A percentile compares a stretch with the other conserved stretches of the same genome.
Conservation (phyloP, 2,113 vertebrate genomes). For the Notiomystis cincta region DNA sequence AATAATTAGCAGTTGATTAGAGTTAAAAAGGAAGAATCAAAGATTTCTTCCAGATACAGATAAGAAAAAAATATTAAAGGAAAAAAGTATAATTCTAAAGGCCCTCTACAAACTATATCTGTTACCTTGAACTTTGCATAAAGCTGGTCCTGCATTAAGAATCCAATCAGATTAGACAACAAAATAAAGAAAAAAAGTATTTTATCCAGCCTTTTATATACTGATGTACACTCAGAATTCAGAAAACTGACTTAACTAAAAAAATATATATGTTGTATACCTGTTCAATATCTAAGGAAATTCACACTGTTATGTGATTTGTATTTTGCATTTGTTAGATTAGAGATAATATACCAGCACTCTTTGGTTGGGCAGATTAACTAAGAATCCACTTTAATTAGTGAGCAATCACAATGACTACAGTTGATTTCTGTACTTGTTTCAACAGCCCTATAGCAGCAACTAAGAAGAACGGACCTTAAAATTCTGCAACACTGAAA, state of each 20-base stretch:
- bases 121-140: not conserved
- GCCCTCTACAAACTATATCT: not conserved
- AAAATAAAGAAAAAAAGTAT: not conserved
- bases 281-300: not conserved
- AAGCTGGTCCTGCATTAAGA: not conserved
- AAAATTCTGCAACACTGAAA: not conserved
- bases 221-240: not conserved
- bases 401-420: not conserved
- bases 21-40: not conserved
- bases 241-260: constrained; percentile 3
- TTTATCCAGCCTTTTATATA: not conserved
- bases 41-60: not conserved
- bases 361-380: not conserved
- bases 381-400: not conserved
- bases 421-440: not conserved
- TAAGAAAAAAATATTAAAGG: not conserved
- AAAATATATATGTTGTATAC: not conserved
- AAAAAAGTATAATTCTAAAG: not conserved
- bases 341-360: not conserved
- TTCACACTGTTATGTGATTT: not conserved
- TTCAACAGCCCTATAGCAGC: not conserved
- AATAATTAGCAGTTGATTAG: constrained; percentile 35
- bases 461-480: not conserved
- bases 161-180: not conserved
- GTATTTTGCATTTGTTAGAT: not conserved